Evolutionary conservation across 2,113 vertebrate genomes (phyloP).

Genomic region (Oreochromis niloticus): DNA sequence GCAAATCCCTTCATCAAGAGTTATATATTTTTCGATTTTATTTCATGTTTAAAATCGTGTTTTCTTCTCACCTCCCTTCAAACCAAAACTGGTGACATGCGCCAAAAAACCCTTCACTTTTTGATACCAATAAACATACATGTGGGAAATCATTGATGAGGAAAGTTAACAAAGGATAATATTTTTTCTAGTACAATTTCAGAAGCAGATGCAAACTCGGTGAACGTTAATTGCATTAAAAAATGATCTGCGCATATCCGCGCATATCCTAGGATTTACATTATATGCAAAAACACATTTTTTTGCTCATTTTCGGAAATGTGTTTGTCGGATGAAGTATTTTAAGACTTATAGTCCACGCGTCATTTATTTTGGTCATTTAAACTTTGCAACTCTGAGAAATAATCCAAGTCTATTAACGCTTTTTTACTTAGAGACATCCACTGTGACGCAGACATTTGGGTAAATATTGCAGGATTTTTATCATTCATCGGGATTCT

Average conservation of each 20-base stretch:
- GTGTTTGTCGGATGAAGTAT: background rate
- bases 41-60: background rate
- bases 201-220: background rate
- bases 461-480: background rate
- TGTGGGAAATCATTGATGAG: background rate
- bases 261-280: background rate
- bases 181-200: background rate
- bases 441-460: background rate
- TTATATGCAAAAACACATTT: background rate
- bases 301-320: background rate
- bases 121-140: background rate
- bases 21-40: background rate
- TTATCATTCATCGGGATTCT: background rate
- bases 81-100: constrained; percentile 6
- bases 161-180: background rate
- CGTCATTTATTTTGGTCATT: background rate
- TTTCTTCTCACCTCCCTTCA: background rate
- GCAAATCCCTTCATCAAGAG: background rate
- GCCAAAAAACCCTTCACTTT: background rate
- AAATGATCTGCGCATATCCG: background rate
- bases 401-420: background rate
- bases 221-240: background rate
- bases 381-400: background rate
- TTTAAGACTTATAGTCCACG: background rate
- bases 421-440: background rate